These are phyloP conservation scores for Acanthurus lineatus DNA, from an alignment of 2,797 vertebrate species.

Conservation along the genomic window DNA sequence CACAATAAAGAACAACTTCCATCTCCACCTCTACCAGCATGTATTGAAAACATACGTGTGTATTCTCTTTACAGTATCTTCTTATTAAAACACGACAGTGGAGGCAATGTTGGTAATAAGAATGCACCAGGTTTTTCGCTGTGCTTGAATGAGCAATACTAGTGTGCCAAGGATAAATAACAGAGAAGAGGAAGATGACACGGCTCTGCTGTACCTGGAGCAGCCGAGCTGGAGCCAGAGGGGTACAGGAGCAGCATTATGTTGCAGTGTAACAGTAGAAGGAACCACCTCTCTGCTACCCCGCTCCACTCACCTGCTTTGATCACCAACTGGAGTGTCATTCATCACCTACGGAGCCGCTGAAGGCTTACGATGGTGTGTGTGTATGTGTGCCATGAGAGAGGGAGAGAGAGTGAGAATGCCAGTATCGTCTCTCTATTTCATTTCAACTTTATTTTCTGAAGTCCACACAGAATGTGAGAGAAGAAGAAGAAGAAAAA, in stretches of 20 bases:
- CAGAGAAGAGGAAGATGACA: conserved; percentile 62
- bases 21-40: conserved; percentile 52
- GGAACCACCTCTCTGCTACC: conserved; percentile 63
- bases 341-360: conserved; percentile 78
- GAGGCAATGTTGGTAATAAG: conserved; percentile 50
- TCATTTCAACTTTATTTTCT: conserved; percentile 43
- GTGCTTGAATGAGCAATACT: conserved; percentile 44
- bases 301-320: conserved; percentile 78
- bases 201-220: conserved; percentile 53
- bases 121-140: conserved; percentile 14
- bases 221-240: conserved; percentile 55
- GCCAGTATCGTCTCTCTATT: conserved; percentile 34
- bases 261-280: conserved; percentile 59
- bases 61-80: conserved; percentile 54
- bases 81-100: conserved; percentile 59
- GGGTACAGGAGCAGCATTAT: conserved; percentile 59
- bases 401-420: conserved; percentile 8
- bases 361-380: conserved; percentile 60
- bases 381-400: conserved; percentile 19
- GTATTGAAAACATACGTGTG: conserved; percentile 64
- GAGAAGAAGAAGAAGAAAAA: not conserved
- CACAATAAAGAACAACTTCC: conserved; percentile 65
- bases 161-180: conserved; percentile 63
- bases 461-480: conserved; percentile 27
- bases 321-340: conserved; percentile 82